A percentile compares a stretch with the other conserved stretches of the same genome.
These are phyloP conservation scores for Nyctibius bracteatus DNA, from an alignment of 2,113 vertebrate genomes.

Conservation along the genomic window DNA sequence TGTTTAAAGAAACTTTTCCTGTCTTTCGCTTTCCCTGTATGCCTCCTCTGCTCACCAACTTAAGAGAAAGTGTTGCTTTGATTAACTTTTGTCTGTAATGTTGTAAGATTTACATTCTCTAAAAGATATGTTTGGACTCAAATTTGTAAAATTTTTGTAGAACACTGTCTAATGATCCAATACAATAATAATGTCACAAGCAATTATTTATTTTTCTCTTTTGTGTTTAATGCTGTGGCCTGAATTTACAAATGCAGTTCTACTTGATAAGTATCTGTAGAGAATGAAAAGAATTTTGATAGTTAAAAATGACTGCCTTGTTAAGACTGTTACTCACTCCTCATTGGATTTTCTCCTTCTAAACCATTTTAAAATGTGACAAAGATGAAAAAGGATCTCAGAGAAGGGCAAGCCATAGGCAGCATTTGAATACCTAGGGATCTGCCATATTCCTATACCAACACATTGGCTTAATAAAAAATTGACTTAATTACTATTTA, in stretches of 20 bases:
- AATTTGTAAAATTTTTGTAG: not conserved
- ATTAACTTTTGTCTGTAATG: not conserved
- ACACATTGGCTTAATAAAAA: not conserved
- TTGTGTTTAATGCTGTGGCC: not conserved
- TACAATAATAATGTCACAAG: not conserved
- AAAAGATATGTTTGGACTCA: not conserved
- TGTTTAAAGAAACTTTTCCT: constrained; percentile 12
- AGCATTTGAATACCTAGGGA: not conserved
- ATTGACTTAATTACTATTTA: not conserved
- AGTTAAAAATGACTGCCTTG: not conserved
- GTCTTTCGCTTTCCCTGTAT: not conserved
- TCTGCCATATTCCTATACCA: not conserved
- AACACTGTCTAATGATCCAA: not conserved
- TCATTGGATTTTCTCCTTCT: not conserved
- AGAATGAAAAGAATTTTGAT: not conserved
- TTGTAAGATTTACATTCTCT: not conserved
- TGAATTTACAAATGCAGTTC: not conserved
- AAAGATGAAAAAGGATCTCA: not conserved
- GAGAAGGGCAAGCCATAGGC: not conserved
- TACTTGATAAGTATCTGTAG: not conserved
- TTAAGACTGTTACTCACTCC: not conserved
- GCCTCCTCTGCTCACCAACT: not conserved
- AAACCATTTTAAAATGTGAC: not conserved
- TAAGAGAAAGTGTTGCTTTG: not conserved
- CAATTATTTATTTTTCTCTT: not conserved